Evolutionary conservation across 1,140 invertebrate species (phyloP), one percentile per base, ranked within the genome.

Genomic region (Ceratitis capitata): DNA sequence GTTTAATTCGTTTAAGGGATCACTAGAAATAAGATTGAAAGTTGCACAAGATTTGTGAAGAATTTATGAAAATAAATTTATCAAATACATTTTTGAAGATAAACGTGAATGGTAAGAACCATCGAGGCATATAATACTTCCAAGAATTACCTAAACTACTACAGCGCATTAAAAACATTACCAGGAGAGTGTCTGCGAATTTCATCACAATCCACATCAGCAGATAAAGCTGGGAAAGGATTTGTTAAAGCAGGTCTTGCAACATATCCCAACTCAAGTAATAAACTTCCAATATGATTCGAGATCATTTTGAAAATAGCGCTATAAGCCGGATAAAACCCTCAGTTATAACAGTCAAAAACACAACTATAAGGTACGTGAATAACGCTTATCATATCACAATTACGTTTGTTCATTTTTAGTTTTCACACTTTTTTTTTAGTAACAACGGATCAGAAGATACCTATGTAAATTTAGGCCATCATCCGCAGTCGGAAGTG

Each of bases 191-290:
- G 2, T 10, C 23, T 84, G 35, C 85, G 85, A 82, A 86, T 86
- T 86, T 86, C 85, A 86, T 82, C 85, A 86, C 85, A 86, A 86
- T 84, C 83, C 82, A 84, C 83, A 58, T 26, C 39, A 83, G 26
- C 74, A 35, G 26, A 61, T 23, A 64, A 14, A 10, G 26, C 19
- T 49, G 51, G 12, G 6, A 19, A 16, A 53, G 10, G 32, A 23
- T 26, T 29, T 47, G 7, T 61, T 39, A 64, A 58, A n/a, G 53
- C 51, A 29, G 9, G 23, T 14, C 19, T 39, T 58, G 19, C 47
- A n/a, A 82, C 10, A 45, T 45, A 10, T 16, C 39, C n/a, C 12
- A 45, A 23, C 10, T 45, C 69, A 10, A 47, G 69, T 3, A 45
- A 39, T 35, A 78, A 78, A 45, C 45, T 45, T 78, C 69, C 39